Base-by-base conservation (phyloP, 2,888 invertebrate genomes). In the Heliconius ethilla region DNA sequence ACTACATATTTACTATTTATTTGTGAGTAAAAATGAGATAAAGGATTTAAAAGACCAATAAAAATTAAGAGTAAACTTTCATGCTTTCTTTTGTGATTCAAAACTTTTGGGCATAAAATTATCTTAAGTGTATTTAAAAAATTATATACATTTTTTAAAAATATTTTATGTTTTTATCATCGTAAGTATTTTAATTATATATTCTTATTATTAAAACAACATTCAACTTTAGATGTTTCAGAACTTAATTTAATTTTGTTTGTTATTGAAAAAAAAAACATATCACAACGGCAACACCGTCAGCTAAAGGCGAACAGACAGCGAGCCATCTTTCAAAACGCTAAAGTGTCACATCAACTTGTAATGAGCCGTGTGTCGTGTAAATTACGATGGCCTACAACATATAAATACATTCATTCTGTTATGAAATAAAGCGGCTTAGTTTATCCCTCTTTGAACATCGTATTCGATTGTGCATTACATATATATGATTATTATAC, bases 371-470 rank as follows among this genome's bases (percentile, higher is more conserved):
- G 90, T 90, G 89, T 88, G 86, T 88, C 86, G 89, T 87, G 89
- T 88, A 88, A 86, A 87, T 83, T 89, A 89, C 82, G 85, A 93
- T 92, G 91, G 90, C 87, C 85, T 87, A 89, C 81, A 86, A 83
- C 82, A 81, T 86, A 87, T 86, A 80, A 78, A 76, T 77, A 80
- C 76, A 81, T 77, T 80, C 70, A 76, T 78, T 75, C 76, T 79
- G 75, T 76, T 59, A 75, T 79, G 77, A 79, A 79, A 80, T 80
- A 81, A 77, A 82, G 79, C 80, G 75, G 75, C 77, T 72, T 67
- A 70, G 70, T 80, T 77, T 74, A 72, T 78, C 59, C 70, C 65
- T 70, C 77, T 69, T 70, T 55, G 75, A 79, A 70, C 79, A 72
- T 72, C 65, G 62, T 75, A 25, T 77, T 77, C 69, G 55, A 13